These are phyloP conservation scores for Cinclus mexicanus DNA, from an alignment of 2,113 vertebrate species.

Conservation along the genomic window DNA sequence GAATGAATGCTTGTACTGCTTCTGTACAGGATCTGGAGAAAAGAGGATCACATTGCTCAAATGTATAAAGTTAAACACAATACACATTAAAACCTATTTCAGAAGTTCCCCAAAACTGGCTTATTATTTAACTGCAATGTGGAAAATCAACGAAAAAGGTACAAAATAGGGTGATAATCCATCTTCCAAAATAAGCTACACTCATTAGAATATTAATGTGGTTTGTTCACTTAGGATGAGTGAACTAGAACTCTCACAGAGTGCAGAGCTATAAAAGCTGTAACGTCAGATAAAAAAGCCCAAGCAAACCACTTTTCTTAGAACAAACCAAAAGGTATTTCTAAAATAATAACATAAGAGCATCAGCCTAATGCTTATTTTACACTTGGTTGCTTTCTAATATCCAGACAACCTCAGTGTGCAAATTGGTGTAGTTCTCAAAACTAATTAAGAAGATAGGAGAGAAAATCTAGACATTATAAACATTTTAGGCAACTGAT, in stretches of 20 bases:
- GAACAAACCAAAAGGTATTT: slow-evolving; percentile 2
- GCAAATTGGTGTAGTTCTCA: not conserved
- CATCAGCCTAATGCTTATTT: slow-evolving; percentile 41
- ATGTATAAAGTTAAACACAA: not conserved
- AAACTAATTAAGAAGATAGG: slow-evolving; percentile 47
- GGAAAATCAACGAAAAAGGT: not conserved
- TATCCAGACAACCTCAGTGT: slow-evolving; percentile 20
- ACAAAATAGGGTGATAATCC: not conserved
- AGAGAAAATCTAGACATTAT: slow-evolving; percentile 28
- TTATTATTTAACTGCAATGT: not conserved
- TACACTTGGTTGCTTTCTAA: slow-evolving; percentile 51
- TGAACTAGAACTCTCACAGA: not conserved
- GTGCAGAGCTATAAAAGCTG: not conserved
- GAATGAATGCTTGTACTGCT: not conserved
- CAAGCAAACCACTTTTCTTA: not conserved
- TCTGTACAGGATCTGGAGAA: not conserved
- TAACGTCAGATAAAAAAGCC: not conserved
- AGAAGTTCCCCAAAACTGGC: not conserved
- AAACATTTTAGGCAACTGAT: slow-evolving; percentile 38
- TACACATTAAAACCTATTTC: not conserved
- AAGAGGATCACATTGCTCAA: not conserved
- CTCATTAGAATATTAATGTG: not conserved
- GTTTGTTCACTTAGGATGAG: not conserved
- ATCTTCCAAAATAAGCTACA: not conserved
- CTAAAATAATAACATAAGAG: slow-evolving; percentile 19